Conservation (phyloP, 2,888 invertebrate species). For the Epirrita christyi region DNA sequence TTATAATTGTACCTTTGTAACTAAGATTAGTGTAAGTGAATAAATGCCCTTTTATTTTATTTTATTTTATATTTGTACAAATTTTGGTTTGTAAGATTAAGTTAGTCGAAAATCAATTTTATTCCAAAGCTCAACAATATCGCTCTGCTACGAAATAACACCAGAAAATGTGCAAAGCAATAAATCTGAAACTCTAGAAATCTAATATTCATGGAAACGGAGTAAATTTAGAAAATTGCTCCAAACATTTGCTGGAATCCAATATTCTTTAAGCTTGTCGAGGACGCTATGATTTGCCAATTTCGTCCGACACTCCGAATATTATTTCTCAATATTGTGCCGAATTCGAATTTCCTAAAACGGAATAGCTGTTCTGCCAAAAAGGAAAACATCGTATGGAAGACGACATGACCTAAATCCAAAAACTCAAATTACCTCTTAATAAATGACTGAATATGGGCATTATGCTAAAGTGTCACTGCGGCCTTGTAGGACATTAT, state of each 20-base stretch:
- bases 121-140: neutral
- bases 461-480: too few relatives aligned
- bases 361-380: slow-evolving; percentile 9
- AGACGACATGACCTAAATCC: slow-evolving; percentile 1
- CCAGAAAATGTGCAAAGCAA: slow-evolving; percentile 22
- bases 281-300: slow-evolving; percentile 64
- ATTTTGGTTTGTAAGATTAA: too few relatives aligned
- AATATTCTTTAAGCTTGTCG: slow-evolving; percentile 44
- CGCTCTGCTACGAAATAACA: slow-evolving; percentile 1
- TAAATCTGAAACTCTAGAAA: slow-evolving; percentile 28
- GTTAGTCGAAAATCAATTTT: too few relatives aligned
- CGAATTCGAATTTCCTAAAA: slow-evolving; percentile 25
- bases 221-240: slow-evolving; percentile 43
- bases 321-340: slow-evolving; percentile 54
- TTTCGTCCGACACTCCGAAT: slow-evolving; percentile 59
- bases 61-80: too few relatives aligned
- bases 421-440: neutral
- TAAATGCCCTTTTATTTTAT: too few relatives aligned
- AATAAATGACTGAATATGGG: too few relatives aligned
- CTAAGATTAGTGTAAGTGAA: too few relatives aligned
- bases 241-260: slow-evolving; percentile 47
- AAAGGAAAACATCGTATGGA: slow-evolving; percentile 3
- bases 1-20: too few relatives aligned
- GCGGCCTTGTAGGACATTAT: too few relatives aligned
- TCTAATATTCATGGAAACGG: slow-evolving; percentile 34